Conservation (phyloP, 1,140 invertebrate genomes). For the Bursaphelenchus mucronatus region DNA sequence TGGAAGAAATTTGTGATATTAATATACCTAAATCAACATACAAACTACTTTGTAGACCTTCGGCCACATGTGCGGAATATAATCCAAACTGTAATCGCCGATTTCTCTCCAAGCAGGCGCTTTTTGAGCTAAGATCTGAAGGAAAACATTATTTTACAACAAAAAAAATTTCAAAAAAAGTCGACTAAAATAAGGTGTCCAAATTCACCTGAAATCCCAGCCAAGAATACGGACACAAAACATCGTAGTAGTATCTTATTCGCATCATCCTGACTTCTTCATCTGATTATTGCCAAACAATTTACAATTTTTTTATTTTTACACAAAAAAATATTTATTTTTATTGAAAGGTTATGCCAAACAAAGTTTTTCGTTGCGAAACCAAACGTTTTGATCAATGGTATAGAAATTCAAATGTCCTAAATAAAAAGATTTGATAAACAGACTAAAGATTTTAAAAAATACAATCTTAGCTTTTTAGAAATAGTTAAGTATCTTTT, state of each 20-base stretch:
- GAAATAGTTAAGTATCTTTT: too few relatives aligned
- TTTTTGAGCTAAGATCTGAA: conserved; percentile 20
- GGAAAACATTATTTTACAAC: neutral
- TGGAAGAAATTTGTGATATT: neutral
- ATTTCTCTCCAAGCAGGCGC: neutral
- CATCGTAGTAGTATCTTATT: conserved; percentile 19
- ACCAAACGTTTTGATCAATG: too few relatives aligned
- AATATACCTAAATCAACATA: neutral
- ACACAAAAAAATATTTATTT: too few relatives aligned
- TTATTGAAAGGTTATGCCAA: too few relatives aligned
- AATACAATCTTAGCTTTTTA: too few relatives aligned
- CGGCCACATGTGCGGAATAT: neutral
- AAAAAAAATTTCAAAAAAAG: neutral
- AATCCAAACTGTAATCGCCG: conserved; percentile 4
- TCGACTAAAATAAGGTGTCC: neutral
- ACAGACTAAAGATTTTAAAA: too few relatives aligned
- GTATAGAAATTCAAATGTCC: too few relatives aligned
- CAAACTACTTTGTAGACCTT: neutral
- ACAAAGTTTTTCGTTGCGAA: too few relatives aligned
- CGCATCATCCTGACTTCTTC: neutral
- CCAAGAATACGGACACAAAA: conserved; percentile 14
- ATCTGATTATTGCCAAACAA: too few relatives aligned
- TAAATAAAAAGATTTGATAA: too few relatives aligned
- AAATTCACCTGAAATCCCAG: conserved; percentile 9
- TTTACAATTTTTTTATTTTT: too few relatives aligned